Evolutionary conservation across 2,113 vertebrate species (phyloP).

Genomic region (Danionella cerebrum): DNA sequence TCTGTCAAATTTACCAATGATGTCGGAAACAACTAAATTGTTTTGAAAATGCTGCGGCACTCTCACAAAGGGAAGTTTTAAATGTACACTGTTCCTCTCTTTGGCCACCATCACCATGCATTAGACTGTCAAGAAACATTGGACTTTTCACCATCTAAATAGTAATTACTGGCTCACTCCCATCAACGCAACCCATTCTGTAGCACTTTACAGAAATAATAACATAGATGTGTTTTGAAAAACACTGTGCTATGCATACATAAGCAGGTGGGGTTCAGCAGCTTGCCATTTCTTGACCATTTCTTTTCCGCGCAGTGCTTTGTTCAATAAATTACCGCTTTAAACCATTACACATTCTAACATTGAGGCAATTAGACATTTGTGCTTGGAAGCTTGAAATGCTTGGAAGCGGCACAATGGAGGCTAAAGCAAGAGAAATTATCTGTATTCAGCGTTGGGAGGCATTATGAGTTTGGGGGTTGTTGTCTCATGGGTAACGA

Average conservation of each 20-base stretch:
- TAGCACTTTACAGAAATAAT: constrained; percentile 15
- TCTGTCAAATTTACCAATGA: constrained; percentile 14
- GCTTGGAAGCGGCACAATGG: constrained; percentile 42
- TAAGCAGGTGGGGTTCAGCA: constrained; percentile 46
- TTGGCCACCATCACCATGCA: not conserved
- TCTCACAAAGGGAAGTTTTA: constrained; percentile 5
- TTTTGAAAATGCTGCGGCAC: constrained; percentile 4
- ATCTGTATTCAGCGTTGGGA: constrained; percentile 41
- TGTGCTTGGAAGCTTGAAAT: constrained; percentile 52
- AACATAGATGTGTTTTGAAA: constrained; percentile 44
- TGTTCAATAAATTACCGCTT: constrained; percentile 57
- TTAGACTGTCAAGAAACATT: constrained; percentile 13
- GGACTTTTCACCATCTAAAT: not conserved
- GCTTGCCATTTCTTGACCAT: constrained; percentile 52
- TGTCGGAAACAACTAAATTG: constrained; percentile 17
- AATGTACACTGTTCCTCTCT: not conserved
- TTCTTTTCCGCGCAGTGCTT: constrained; percentile 50
- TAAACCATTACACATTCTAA: constrained; percentile 46
- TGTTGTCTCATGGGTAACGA: constrained; percentile 46
- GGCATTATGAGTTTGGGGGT: constrained; percentile 45
- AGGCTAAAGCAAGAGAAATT: constrained; percentile 36
- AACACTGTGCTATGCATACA: constrained; percentile 50
- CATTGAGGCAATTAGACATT: constrained; percentile 58
- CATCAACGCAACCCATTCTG: not conserved
- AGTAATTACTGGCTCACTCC: constrained; percentile 20